These are phyloP conservation scores for Tenebrosternarchus preto DNA, from an alignment of 2,113 vertebrate species.

Conservation along the genomic window DNA sequence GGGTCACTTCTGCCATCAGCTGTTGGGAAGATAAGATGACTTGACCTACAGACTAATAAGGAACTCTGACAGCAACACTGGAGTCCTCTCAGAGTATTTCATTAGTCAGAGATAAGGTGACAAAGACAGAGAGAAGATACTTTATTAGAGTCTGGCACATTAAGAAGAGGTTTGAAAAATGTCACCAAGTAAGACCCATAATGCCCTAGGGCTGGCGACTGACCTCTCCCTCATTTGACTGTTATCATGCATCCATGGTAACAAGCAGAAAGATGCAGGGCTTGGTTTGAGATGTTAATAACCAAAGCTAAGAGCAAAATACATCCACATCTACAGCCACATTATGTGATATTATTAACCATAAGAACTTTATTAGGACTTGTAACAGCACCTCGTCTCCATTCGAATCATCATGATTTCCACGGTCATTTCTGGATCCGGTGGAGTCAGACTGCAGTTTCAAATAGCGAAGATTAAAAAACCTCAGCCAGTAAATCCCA, in stretches of 20 bases:
- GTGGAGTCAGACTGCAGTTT: not conserved
- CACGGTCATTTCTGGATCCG: not conserved
- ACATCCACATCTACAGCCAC: not conserved
- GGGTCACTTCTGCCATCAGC: not conserved
- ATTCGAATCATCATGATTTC: not conserved
- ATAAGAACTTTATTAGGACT: not conserved
- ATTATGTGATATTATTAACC: not conserved
- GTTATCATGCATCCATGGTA: constrained; percentile 27
- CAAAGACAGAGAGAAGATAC: not conserved
- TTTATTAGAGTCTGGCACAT: constrained; percentile 23
- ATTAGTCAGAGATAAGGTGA: constrained; percentile 8
- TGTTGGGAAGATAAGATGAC: not conserved
- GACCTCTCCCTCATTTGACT: constrained; percentile 41
- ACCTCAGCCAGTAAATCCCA: not conserved
- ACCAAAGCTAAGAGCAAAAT: not conserved
- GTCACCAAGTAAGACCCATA: constrained; percentile 31
- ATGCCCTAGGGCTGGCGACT: constrained; percentile 24
- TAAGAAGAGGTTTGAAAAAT: constrained; percentile 5
- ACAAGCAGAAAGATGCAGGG: constrained; percentile 32
- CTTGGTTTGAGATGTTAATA: constrained; percentile 38
- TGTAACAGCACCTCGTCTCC: not conserved
- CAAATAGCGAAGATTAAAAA: not conserved
- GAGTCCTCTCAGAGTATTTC: not conserved
- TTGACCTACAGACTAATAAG: not conserved
- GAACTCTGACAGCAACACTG: not conserved